Base-by-base conservation (phyloP, 2,113 vertebrate species). In the Colistium nudipinnis region DNA sequence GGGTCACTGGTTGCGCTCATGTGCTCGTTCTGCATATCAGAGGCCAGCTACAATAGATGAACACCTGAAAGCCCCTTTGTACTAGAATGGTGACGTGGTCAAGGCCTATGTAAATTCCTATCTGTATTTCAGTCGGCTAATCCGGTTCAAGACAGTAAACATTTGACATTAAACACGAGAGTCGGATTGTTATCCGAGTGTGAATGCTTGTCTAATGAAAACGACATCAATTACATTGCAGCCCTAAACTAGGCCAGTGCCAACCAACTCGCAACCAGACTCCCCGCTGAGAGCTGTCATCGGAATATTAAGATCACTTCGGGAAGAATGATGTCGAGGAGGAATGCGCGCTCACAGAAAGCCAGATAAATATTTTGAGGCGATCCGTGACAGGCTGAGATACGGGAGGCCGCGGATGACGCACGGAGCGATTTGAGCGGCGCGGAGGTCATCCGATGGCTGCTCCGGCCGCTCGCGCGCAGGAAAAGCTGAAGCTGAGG, bases 381-480 rank as follows among this genome's bases (percentile, higher is more conserved):
- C 70, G 55, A 74, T 63, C 76, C 86, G 88, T 87, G 88, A 89
- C 72, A 75, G 62, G n/a, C n/a, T 76, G 57, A 84, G 80, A 86
- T 87, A 48, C 47, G 67, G 63, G 63, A 68, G 74, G 38, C 35
- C 74, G 73, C 55, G 70, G 74, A 84, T 82, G 83, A 76, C 73
- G 25, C 45, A 7, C 43, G 20, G 48, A 64, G 74, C 72, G 86
- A 83, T 90, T 89, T 88, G 70, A 74, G 75, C 47, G 48, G 77
- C 47, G 69, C 69, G 35, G 72, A 88, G 78, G 86, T 89, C 83
- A 86, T 81, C 72, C 80, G 64, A 71, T 81, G 75, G 76, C 70
- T 78, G 60, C 30, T 80, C 30, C 13, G 24, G 53, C 47, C 10
- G 38, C 78, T 84, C 43, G 36, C 61, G 72, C 22, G 22, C 62